Percentiles rank a stretch among this genome's conserved stretches.
Conservation (phyloP, 2,113 vertebrate genomes). For the Pelecanoides urinatrix region DNA sequence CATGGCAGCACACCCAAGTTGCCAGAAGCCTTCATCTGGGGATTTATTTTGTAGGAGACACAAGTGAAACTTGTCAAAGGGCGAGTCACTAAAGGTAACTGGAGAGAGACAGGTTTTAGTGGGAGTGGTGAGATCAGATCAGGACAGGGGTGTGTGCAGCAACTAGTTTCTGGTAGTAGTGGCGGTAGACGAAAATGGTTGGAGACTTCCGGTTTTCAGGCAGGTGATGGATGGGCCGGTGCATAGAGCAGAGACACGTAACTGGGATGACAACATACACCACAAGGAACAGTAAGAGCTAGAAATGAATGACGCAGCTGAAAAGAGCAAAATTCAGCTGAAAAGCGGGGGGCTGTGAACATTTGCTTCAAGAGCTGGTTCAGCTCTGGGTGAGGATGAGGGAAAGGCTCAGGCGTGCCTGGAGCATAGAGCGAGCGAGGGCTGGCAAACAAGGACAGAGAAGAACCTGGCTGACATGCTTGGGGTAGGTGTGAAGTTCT, state of each 20-base stretch:
- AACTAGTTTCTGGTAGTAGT: neutral
- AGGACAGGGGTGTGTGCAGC: neutral
- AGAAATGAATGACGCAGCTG: neutral
- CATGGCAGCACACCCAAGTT: neutral
- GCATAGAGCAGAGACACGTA: rapidly evolving
- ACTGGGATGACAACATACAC: neutral
- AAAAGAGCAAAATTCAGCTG: neutral
- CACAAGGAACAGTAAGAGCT: neutral
- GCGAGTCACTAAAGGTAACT: neutral
- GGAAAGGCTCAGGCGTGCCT: neutral
- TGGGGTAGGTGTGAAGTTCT: neutral
- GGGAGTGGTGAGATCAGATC: neutral
- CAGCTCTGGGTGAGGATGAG: neutral
- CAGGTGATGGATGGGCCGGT: neutral
- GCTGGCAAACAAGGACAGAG: neutral
- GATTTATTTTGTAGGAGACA: neutral
- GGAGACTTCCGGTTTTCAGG: neutral
- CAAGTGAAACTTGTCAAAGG: neutral
- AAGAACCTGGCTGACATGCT: neutral
- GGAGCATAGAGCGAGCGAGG: rapidly evolving
- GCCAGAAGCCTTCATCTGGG: neutral
- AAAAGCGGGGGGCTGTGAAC: neutral
- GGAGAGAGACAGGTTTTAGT: rapidly evolving
- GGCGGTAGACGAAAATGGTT: neutral
- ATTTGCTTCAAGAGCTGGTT: neutral